Conservation (phyloP, 64 coral and sea anemone species). For the Anthopleura sola region DNA sequence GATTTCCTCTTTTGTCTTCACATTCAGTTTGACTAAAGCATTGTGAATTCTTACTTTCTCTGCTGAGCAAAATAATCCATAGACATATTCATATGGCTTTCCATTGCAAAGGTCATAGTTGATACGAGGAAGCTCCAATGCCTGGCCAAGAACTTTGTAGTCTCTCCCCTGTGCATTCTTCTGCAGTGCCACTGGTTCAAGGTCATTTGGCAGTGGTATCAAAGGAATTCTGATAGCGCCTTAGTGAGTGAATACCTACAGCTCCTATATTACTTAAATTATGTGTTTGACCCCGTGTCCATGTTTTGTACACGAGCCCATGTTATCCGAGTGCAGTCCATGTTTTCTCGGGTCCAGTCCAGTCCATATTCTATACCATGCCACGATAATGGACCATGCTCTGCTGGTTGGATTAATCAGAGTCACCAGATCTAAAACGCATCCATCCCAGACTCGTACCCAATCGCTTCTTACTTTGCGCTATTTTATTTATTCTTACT, state of each 20-base stretch:
- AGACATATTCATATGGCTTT: slow-evolving; percentile 64
- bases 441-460: no score
- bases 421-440: no score
- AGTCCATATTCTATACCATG: no score
- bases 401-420: no score
- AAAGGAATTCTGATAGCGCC: slow-evolving; percentile 41
- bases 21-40: slow-evolving; percentile 63
- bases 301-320: no score
- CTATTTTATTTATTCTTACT: no score
- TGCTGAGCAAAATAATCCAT: background rate
- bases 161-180: slow-evolving; percentile 21
- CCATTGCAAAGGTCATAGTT: slow-evolving; percentile 69
- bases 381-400: no score
- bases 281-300: no score
- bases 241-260: slow-evolving; percentile 15
- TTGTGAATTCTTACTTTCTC: background rate
- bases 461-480: no score
- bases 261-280: no score
- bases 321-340: no score
- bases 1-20: slow-evolving; percentile 43
- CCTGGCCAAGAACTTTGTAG: slow-evolving; percentile 29
- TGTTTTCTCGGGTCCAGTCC: no score
- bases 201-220: slow-evolving; percentile 42
- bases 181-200: background rate
- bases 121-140: slow-evolving; percentile 70